Evolutionary conservation across 2,797 vertebrate species (phyloP).

Genomic region (Malacoraja senta): DNA sequence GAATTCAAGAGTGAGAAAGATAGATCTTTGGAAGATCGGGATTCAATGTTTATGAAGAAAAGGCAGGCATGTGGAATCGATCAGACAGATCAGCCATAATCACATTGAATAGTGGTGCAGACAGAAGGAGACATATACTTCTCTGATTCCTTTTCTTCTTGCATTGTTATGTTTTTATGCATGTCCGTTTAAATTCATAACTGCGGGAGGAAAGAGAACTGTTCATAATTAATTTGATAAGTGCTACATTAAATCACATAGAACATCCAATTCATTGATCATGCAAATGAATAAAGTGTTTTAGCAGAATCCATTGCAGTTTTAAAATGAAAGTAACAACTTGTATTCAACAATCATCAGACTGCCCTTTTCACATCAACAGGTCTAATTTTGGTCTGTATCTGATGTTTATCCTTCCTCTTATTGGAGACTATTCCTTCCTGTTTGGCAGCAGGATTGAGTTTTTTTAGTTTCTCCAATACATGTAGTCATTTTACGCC

Average conservation of each 20-base stretch:
- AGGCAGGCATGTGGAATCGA: no score
- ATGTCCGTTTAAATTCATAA: no score
- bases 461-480: neutral
- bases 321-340: neutral
- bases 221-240: neutral
- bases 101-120: no score
- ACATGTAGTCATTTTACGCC: neutral
- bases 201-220: no score
- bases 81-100: no score
- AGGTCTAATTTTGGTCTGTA: neutral
- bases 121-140: no score
- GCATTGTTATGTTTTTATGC: no score
- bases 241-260: neutral
- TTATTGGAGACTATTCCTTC: neutral
- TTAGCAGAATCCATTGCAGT: neutral
- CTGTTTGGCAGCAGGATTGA: neutral
- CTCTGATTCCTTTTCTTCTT: no score
- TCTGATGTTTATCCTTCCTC: neutral
- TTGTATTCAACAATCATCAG: neutral
- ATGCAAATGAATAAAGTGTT: neutral
- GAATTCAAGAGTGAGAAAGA: no score
- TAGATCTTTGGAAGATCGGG: no score
- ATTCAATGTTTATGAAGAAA: no score
- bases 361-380: neutral
- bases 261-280: neutral